These are phyloP conservation scores for Epirrhoe tristata DNA, from an alignment of 2,888 invertebrate species.

Conservation along the genomic window DNA sequence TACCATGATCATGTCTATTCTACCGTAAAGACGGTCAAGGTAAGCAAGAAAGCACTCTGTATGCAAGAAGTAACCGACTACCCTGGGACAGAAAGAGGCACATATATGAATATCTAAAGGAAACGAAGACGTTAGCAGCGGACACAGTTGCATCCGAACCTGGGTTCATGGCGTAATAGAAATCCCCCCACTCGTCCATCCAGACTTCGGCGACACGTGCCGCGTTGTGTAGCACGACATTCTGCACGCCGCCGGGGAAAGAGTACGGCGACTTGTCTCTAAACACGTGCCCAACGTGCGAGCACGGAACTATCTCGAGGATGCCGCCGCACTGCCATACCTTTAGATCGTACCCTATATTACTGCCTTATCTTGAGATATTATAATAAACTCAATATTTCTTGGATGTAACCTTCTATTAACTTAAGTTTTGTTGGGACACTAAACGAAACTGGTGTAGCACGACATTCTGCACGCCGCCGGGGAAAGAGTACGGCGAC, in stretches of 20 bases:
- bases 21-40: no score
- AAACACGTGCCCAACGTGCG: slow-evolving; percentile 98
- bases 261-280: slow-evolving; percentile 99
- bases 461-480: slow-evolving; percentile 98
- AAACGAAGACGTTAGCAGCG: slow-evolving; percentile 56
- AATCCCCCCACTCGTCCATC: slow-evolving; percentile 99
- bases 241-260: slow-evolving; percentile 99
- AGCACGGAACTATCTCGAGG: slow-evolving; percentile 97
- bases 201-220: slow-evolving; percentile 99
- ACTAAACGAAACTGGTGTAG: no score
- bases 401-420: no score
- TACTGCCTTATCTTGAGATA: slow-evolving; percentile 5
- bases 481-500: slow-evolving; percentile 99
- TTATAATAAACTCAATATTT: no score
- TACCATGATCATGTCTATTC: no score
- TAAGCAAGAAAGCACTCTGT: no score
- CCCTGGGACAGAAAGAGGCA: no score
- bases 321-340: slow-evolving; percentile 99
- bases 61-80: no score
- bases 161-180: slow-evolving; percentile 99
- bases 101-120: background rate
- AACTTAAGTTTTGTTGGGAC: no score
- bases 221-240: slow-evolving; percentile 98
- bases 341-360: slow-evolving; percentile 67
- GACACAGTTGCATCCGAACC: slow-evolving; percentile 85